Percentiles rank a stretch among this genome's conserved stretches.
Evolutionary conservation across 2,797 vertebrate genomes (phyloP).

Genomic region (Channa striata): DNA sequence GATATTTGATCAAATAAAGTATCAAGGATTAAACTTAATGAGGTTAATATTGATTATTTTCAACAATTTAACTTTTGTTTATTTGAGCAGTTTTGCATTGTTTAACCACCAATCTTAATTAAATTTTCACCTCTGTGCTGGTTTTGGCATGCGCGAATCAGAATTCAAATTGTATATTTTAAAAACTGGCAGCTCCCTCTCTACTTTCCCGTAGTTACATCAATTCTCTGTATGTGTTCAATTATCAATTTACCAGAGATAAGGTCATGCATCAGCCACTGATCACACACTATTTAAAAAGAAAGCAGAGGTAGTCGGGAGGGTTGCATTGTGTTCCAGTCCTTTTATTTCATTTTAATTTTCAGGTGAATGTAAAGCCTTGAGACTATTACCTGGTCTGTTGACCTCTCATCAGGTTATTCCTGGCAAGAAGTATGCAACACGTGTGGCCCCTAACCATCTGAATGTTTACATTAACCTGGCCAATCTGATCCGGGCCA

Average conservation of each 20-base stretch:
- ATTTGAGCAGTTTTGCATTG: not conserved
- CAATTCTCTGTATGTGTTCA: too few relatives aligned
- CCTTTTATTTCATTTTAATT: not conserved
- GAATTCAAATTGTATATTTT: not conserved
- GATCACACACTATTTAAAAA: not conserved
- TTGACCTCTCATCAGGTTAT: conserved; percentile 87
- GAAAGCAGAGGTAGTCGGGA: not conserved
- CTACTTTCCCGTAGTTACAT: not conserved
- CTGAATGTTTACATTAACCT: conserved; percentile 99
- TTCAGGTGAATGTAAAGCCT: not conserved
- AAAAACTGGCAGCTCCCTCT: not conserved
- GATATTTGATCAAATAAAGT: not conserved
- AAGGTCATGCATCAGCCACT: not conserved
- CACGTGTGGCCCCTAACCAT: conserved; percentile 97
- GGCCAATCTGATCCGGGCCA: conserved; percentile 95
- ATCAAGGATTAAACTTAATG: not conserved
- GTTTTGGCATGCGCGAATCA: not conserved
- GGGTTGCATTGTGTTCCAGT: not conserved
- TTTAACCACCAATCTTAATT: not conserved
- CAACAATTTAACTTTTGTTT: not conserved
- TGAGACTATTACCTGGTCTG: not conserved
- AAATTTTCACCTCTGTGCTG: not conserved
- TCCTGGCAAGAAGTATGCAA: conserved; percentile 98
- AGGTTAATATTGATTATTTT: not conserved
- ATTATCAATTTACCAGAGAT: not conserved